Base-by-base conservation (phyloP, 2,888 invertebrate genomes). In the Seira musarum region DNA sequence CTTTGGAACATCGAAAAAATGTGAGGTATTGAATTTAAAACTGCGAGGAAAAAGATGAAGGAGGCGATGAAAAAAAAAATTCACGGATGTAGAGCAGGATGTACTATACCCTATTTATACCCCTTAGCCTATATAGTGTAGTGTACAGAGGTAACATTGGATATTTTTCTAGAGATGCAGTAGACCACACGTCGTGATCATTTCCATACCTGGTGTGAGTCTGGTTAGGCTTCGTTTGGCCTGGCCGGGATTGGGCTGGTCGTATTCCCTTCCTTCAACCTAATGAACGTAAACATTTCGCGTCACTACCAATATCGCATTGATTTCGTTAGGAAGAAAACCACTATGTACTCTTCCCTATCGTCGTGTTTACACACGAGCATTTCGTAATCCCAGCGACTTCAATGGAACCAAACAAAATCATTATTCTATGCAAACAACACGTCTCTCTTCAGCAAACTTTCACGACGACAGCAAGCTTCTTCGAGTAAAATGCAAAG, bases 161-260 rank as follows among this genome's bases (percentile, higher is more conserved):
- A n/a, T 30, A 30, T 30, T 30, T 49, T 49, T 49, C 3, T 49
- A 49, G 49, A 49, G 49, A 49, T 49, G 49, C 49, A 49, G 3
- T 15, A 49, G 17, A n/a, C 15, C 15, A n/a, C n/a, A 57, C n/a
- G 53, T 73, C 66, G 57, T 53, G n/a, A n/a, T n/a, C 65, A 73
- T 73, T 67, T 74, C 67, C 66, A 74, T 74, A 74, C 74, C 74
- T 74, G 74, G 35, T n/a, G n/a, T n/a, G n/a, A n/a, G n/a, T n/a
- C 49, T 49, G 30, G 30, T 8, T 8, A 2, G 15, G 49, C 17
- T 49, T n/a, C 6, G 49, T 8, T 8, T 30, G 30, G 30, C 30
- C 30, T 30, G 30, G 30, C 30, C 30, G 30, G 30, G 8, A 5
- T 30, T 8, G 30, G n/a, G n/a, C n/a, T n/a, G n/a, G n/a, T n/a